phyloP scores from a whole-genome alignment of 23 tunicate genomes.

The Ascidia mentula region DNA sequence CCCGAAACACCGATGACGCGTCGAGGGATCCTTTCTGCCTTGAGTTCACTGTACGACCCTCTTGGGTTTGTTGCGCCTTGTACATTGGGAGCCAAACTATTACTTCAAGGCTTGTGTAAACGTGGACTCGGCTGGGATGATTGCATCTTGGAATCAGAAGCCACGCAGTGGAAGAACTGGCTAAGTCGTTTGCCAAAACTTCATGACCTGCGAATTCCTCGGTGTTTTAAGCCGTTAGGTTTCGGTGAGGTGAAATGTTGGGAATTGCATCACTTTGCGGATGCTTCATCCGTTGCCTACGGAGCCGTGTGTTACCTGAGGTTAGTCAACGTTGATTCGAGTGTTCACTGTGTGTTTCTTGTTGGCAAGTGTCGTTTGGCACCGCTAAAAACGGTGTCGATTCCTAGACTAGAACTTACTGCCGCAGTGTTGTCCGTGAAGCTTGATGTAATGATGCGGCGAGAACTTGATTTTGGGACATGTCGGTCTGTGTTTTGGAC shows the following conservation, averaged over 20 bases:
- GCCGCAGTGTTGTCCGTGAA: conserved; percentile 17
- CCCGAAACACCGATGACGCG: conserved; percentile 13
- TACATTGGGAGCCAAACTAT: background rate
- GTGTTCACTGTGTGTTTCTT: conserved; percentile 4
- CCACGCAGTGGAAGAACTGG: conserved; percentile 11
- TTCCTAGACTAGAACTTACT: conserved; percentile 5
- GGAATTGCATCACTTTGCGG: conserved; percentile 13
- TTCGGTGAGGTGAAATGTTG: background rate
- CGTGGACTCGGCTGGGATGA: conserved; percentile 15
- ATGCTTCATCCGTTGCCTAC: conserved; percentile 15
- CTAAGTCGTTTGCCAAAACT: background rate
- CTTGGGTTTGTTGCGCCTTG: conserved; percentile 12
- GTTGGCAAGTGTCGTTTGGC: conserved; percentile 9
- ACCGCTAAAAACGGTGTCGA: background rate
- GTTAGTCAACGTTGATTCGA: background rate
- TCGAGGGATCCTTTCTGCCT: conserved; percentile 15
- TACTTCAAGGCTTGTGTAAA: conserved; percentile 14
- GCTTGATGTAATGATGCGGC: background rate
- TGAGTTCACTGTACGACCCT: conserved; percentile 18
- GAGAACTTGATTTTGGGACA: background rate
- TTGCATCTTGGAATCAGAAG: background rate
- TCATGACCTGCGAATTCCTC: background rate
- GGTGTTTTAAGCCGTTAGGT: background rate
- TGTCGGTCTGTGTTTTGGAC: conserved; percentile 17
- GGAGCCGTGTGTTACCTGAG: conserved; percentile 16